phyloP scores from a whole-genome alignment of 2,888 invertebrate species.

The Xanthia togata region DNA sequence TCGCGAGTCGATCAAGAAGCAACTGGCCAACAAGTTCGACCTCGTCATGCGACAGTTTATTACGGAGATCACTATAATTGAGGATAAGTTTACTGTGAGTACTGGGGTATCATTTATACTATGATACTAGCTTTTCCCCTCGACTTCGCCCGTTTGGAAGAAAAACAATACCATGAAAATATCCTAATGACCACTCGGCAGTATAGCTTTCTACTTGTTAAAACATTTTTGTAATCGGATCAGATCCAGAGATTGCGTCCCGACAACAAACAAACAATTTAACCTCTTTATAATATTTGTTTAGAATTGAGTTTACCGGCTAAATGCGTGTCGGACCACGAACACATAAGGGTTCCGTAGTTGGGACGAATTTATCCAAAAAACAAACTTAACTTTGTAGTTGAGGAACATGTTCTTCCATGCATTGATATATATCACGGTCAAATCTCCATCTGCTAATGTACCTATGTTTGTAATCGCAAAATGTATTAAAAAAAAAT shows the following conservation, averaged over 20 bases:
- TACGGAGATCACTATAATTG: slow-evolving; percentile 94
- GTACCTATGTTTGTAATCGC: no score
- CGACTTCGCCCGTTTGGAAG: not conserved
- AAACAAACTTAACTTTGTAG: no score
- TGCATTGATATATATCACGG: no score
- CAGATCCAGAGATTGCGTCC: no score
- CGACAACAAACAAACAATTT: not conserved
- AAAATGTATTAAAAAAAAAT: no score
- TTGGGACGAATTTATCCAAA: no score
- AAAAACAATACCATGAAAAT: not conserved
- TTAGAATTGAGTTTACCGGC: not conserved
- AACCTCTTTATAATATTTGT: not conserved
- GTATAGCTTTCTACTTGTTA: not conserved
- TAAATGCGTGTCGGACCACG: no score
- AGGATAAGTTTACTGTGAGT: slow-evolving; percentile 93
- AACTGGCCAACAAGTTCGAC: slow-evolving; percentile 95
- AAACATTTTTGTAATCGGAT: not conserved
- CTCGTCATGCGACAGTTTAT: slow-evolving; percentile 96
- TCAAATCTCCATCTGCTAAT: no score
- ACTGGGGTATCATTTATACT: not conserved
- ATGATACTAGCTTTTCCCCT: not conserved
- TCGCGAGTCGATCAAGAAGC: slow-evolving; percentile 93
- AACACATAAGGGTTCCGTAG: no score
- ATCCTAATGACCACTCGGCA: not conserved
- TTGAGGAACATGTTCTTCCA: no score